A percentile compares a stretch with the other conserved stretches of the same genome.
Conservation (phyloP, 1,140 invertebrate species). For the Phortica variegata region DNA sequence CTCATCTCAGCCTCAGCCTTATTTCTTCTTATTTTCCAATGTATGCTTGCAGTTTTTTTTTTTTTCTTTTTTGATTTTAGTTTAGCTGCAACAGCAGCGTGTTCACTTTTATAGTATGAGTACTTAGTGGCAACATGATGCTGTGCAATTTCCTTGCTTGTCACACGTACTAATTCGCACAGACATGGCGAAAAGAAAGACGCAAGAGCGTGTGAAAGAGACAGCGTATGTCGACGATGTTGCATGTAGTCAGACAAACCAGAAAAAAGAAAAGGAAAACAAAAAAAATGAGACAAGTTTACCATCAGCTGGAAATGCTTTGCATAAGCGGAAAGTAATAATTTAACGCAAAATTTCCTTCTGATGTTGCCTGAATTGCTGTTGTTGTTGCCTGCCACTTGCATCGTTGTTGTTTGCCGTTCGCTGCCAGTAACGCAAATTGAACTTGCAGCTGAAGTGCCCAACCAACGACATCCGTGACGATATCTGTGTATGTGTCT, state of each 20-base stretch:
- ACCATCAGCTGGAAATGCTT: constrained; percentile 51
- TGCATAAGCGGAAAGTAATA: constrained; percentile 55
- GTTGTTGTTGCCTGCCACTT: constrained; percentile 16
- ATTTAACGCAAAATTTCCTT: constrained; percentile 56
- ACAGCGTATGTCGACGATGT: background rate
- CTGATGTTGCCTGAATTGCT: constrained; percentile 30
- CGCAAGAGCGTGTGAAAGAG: background rate
- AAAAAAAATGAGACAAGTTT: constrained; percentile 43
- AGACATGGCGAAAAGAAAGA: constrained; percentile 22
- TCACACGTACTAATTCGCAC: constrained; percentile 53
- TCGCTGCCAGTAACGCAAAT: constrained; percentile 14
- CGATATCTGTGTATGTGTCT: constrained; percentile 12
- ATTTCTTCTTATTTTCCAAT: constrained; percentile 6
- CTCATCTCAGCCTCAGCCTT: constrained; percentile 13
- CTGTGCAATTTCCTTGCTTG: constrained; percentile 54
- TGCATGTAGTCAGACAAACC: constrained; percentile 15
- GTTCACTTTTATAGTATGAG: constrained; percentile 32
- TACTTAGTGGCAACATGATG: constrained; percentile 55
- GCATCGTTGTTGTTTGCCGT: constrained; percentile 45
- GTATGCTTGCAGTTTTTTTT: background rate
- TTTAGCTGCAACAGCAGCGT: constrained; percentile 10
- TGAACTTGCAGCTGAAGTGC: background rate
- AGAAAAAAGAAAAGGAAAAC: constrained; percentile 33
- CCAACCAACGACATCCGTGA: constrained; percentile 24
- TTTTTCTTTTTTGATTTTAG: constrained; percentile 16